Conservation (phyloP, 2,113 vertebrate species). For the Rousettus leschenaultii region DNA sequence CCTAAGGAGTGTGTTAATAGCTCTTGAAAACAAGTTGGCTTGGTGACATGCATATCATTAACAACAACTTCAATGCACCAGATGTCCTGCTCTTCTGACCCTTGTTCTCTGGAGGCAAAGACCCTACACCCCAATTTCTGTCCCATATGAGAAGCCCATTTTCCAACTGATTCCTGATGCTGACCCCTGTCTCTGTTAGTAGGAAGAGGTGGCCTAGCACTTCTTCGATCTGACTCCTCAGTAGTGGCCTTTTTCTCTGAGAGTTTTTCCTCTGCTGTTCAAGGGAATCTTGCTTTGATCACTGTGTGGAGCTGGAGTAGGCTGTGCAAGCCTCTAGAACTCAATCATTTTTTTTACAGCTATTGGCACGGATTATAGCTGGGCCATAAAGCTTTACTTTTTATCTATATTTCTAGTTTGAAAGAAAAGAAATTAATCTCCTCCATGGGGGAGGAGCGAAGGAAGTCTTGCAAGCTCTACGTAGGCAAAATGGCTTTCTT, state of each 20-base stretch:
- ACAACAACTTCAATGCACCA: not conserved
- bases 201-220: not conserved
- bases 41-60: not conserved
- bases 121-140: not conserved
- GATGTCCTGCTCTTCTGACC: not conserved
- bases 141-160: not conserved
- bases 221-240: not conserved
- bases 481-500: not conserved
- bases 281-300: not conserved
- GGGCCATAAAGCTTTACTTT: not conserved
- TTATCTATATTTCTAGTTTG: not conserved
- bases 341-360: not conserved
- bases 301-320: not conserved
- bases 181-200: not conserved
- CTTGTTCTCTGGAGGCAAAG: not conserved
- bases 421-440: constrained; percentile 39
- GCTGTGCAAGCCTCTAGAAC: not conserved
- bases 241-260: not conserved
- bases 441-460: not conserved
- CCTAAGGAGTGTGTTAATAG: not conserved
- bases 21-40: not conserved
- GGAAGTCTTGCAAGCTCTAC: not conserved
- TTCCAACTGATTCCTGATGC: not conserved
- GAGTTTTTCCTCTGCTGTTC: not conserved
- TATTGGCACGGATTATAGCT: not conserved